Base-by-base conservation (phyloP, 2,797 vertebrate genomes). In the Brachymystax lenok region DNA sequence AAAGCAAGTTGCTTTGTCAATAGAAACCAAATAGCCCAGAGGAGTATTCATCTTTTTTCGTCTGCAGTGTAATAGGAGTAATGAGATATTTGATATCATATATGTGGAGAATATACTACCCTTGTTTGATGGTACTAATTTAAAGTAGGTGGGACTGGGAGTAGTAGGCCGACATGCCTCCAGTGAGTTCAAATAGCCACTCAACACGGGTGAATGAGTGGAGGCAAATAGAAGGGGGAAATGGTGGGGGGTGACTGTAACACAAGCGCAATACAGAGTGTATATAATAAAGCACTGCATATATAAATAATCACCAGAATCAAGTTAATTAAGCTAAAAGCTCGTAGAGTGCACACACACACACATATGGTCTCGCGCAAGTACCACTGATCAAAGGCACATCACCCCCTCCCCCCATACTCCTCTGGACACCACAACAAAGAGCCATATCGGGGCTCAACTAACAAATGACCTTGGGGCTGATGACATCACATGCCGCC, bases 381-480 rank as follows among this genome's bases (percentile, higher is more conserved):
- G 27, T 30, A 66, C n/a, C 21, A 67, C 54, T 40, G 74, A 75
- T 75, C 74, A 75, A 68, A 75, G 66, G 16, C 50, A 69, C 40
- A 46, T 46, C 40, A 46, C 27, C 73, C 61, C 19, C 27, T 3
- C 2, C 17, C 10, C 30, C 56, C 2, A 1, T 63, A 63, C 59
- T 59, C 59, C 59, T n/a, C 56, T 12, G 59, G 59, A 10, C 59
- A 68, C 88, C 93, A 93, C 93, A 94, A 95, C 93, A 95, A 94
- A 94, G 95, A 93, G 92, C 93, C 93, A 93, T 93, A 91, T 93
- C 92, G 86, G 82, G 93, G 51, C 24, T 30, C 24, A 30, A 63
- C 59, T 6, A 54, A 33, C 67, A 69, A 93, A 90, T 94, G 94
- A 95, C 95, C 95, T 96, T 95, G 95, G 59, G 93, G 92, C 92